These are phyloP conservation scores for Drosophila putrida DNA, from an alignment of 2,888 invertebrate species.

Conservation along the genomic window DNA sequence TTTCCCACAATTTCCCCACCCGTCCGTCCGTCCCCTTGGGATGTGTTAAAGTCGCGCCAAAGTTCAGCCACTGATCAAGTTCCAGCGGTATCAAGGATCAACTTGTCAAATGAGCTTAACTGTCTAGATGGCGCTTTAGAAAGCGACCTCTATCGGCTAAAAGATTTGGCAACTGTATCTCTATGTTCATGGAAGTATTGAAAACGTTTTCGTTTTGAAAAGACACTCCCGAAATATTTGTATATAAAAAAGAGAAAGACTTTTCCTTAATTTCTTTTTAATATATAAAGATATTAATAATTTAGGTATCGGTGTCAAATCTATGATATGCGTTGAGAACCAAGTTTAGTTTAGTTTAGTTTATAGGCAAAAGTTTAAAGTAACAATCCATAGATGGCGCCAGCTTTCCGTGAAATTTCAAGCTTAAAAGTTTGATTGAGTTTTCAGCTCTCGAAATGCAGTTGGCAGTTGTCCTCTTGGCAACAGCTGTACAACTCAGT, in stretches of 20 bases:
- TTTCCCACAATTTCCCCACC: not conserved
- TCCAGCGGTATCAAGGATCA: conserved; percentile 40
- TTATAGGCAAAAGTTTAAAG: not conserved
- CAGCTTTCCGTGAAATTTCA: conserved; percentile 3
- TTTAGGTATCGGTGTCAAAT: too few relatives aligned
- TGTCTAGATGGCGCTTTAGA: conserved; percentile 10
- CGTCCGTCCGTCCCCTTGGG: too few relatives aligned
- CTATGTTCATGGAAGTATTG: not conserved
- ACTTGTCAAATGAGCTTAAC: conserved; percentile 20
- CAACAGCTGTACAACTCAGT: conserved; percentile 36
- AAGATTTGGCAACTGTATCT: too few relatives aligned
- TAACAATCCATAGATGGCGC: conserved; percentile 7
- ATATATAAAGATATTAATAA: too few relatives aligned
- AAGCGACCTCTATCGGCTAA: not conserved
- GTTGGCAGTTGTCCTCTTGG: conserved; percentile 26
- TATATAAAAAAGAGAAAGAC: not conserved
- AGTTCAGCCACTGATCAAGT: conserved; percentile 49
- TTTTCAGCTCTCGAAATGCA: conserved; percentile 34
- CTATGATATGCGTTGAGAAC: too few relatives aligned
- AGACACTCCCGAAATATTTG: not conserved
- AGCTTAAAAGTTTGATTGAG: conserved; percentile 32
- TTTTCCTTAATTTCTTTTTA: too few relatives aligned
- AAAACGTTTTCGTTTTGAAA: not conserved
- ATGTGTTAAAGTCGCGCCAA: conserved; percentile 31
- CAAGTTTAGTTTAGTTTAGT: not conserved